Conservation (phyloP, 2,113 vertebrate genomes). For the Numida meleagris region DNA sequence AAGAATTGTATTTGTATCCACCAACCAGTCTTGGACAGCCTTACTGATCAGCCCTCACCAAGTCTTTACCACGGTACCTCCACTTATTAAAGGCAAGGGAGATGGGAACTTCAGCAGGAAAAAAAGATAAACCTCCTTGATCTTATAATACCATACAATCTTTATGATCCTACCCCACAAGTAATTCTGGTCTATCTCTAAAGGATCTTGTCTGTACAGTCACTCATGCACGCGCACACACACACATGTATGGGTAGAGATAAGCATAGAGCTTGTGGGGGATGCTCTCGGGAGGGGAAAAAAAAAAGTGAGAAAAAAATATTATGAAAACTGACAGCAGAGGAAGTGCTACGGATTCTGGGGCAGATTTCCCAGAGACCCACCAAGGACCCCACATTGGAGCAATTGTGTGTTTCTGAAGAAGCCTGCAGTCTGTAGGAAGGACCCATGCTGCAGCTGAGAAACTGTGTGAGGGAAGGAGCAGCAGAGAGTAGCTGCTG, state of each 20-base stretch:
- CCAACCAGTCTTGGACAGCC: background rate
- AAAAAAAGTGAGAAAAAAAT: background rate
- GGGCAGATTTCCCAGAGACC: background rate
- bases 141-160: background rate
- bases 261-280: rapidly evolving
- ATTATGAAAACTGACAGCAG: rapidly evolving
- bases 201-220: no score
- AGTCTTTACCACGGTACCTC: background rate
- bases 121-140: background rate
- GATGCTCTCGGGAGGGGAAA: background rate
- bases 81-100: background rate
- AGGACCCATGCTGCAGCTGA: background rate
- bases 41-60: background rate
- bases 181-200: background rate
- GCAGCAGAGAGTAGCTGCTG: background rate
- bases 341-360: rapidly evolving
- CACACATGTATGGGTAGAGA: rapidly evolving
- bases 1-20: background rate
- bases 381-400: rapidly evolving
- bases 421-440: rapidly evolving
- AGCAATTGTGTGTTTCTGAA: background rate
- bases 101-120: background rate
- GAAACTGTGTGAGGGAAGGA: background rate
- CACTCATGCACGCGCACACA: background rate
- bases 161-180: rapidly evolving